phyloP scores from a whole-genome alignment of 1,140 invertebrate genomes.

The Paraescarpia echinospica region DNA sequence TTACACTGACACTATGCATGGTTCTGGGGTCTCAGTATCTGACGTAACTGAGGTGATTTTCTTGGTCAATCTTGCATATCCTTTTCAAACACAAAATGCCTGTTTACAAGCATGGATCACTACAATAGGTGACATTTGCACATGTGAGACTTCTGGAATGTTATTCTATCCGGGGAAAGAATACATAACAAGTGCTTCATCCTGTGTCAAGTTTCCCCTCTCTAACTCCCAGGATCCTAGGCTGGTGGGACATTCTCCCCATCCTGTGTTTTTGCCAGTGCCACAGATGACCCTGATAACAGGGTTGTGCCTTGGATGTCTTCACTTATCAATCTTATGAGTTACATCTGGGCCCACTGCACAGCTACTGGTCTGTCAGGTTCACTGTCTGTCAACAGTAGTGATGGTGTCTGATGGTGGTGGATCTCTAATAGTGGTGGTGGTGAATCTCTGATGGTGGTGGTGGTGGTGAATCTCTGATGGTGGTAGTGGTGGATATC shows the following conservation, averaged over 20 bases:
- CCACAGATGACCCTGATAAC: neutral
- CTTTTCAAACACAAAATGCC: neutral
- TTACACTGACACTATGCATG: too few species aligned
- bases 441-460: neutral
- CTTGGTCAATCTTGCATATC: neutral
- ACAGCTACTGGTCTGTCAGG: neutral
- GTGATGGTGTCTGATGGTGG: neutral
- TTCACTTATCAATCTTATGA: neutral
- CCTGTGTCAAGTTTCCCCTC: neutral
- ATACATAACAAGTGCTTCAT: slow-evolving; percentile 6
- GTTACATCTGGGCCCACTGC: neutral
- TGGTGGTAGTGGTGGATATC: neutral
- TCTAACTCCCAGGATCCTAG: neutral
- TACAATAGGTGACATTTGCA: neutral
- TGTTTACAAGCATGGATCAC: neutral
- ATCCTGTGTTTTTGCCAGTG: neutral
- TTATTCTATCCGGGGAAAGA: neutral
- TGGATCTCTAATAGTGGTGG: neutral
- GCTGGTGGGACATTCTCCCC: neutral
- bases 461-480: neutral
- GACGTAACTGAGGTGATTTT: neutral
- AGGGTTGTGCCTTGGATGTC: neutral
- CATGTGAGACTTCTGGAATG: neutral
- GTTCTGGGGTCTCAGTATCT: neutral
- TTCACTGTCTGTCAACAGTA: neutral